Percentiles rank a stretch among this genome's conserved stretches.
Evolutionary conservation across 1,140 invertebrate species (phyloP).

Genomic region (Drosophila azteca): DNA sequence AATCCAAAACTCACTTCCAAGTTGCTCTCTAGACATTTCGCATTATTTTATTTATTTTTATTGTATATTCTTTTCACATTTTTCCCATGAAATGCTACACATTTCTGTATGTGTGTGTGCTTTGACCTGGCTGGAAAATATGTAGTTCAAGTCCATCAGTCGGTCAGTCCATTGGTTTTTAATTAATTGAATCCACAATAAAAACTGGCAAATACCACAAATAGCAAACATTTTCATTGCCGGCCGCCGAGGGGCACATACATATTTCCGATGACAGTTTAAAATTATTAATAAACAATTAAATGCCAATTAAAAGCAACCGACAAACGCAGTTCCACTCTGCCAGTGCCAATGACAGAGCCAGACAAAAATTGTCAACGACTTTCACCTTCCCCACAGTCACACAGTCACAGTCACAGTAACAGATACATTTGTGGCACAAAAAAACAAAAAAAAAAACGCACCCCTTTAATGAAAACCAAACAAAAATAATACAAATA

Average conservation of each 20-base stretch:
- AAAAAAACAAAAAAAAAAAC: too few relatives aligned
- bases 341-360: too few relatives aligned
- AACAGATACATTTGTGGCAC: too few relatives aligned
- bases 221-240: conserved; percentile 36
- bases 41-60: too few relatives aligned
- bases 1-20: too few relatives aligned
- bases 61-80: not conserved
- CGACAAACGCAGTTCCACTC: conserved; percentile 16
- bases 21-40: too few relatives aligned
- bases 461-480: too few relatives aligned
- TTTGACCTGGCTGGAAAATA: not conserved
- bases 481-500: conserved; percentile 26
- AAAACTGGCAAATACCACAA: conserved; percentile 36
- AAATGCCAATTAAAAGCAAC: conserved; percentile 59
- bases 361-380: conserved; percentile 30
- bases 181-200: conserved; percentile 46
- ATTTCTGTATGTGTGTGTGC: conserved; percentile 1
- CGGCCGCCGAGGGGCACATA: not conserved
- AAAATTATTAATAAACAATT: conserved; percentile 61
- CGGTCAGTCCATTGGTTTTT: conserved; percentile 10
- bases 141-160: conserved; percentile 28
- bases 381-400: conserved; percentile 47
- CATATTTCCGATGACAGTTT: too few relatives aligned
- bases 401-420: too few relatives aligned
- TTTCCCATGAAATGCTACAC: conserved; percentile 6